Percentiles rank a stretch among this genome's conserved stretches.
Conservation (phyloP, 2,888 invertebrate species). For the Trisateles emortualis region DNA sequence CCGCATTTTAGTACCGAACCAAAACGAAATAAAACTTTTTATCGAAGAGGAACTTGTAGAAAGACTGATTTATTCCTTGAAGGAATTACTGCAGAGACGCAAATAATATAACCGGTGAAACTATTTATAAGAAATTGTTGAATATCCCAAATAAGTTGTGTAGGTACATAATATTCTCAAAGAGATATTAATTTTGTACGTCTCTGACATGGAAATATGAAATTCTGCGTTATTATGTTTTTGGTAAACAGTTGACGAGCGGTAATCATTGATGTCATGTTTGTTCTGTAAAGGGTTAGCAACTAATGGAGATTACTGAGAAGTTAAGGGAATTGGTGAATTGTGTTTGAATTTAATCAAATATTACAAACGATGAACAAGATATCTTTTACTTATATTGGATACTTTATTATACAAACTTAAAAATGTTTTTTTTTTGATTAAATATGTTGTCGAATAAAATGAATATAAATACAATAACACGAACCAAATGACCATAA, state of each 20-base stretch:
- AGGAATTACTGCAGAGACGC: conserved; percentile 30
- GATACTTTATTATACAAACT: too few relatives aligned
- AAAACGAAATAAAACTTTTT: conserved; percentile 40
- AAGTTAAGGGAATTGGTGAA: not conserved
- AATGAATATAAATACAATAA: too few relatives aligned
- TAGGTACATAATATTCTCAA: conserved; percentile 18
- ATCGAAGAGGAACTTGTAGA: conserved; percentile 28
- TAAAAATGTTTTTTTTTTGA: too few relatives aligned
- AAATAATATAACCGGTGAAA: conserved; percentile 42
- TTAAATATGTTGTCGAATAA: too few relatives aligned
- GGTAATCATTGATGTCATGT: not conserved
- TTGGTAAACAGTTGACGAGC: conserved; percentile 13
- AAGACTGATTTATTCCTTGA: conserved; percentile 43
- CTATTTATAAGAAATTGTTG: conserved; percentile 22
- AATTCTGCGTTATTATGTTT: conserved; percentile 28
- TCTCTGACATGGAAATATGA: conserved; percentile 20
- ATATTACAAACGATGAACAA: too few relatives aligned
- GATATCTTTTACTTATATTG: too few relatives aligned
- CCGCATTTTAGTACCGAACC: conserved; percentile 24
- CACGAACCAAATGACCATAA: too few relatives aligned
- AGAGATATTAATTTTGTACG: conserved; percentile 32
- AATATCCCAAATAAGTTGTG: conserved; percentile 28
- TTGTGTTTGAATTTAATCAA: too few relatives aligned
- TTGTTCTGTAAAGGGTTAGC: not conserved
- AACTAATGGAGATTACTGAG: not conserved